Conservation (phyloP, 2,113 vertebrate genomes). For the Willisornis vidua region DNA sequence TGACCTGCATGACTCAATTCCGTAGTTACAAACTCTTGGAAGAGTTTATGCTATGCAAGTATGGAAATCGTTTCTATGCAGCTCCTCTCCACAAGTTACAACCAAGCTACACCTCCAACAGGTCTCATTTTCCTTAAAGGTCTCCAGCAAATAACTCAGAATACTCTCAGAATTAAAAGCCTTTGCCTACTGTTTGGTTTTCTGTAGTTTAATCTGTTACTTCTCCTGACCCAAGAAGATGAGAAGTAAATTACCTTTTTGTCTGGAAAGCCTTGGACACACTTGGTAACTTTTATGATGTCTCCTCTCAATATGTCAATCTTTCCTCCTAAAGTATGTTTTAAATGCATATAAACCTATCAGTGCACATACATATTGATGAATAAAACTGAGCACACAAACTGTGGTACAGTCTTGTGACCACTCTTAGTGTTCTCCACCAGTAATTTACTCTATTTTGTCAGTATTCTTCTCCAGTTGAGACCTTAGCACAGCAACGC, state of each 20-base stretch:
- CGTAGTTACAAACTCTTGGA: not conserved
- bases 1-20: not conserved
- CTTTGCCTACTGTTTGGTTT: not conserved
- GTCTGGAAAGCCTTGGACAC: not conserved
- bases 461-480: not conserved
- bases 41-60: not conserved
- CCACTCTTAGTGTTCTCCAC: not conserved
- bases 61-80: not conserved
- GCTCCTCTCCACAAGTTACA: not conserved
- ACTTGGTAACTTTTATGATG: not conserved
- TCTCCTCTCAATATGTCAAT: not conserved
- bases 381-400: not conserved
- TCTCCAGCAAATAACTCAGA: not conserved
- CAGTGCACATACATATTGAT: not conserved
- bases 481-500: not conserved
- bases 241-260: not conserved
- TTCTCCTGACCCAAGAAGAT: not conserved
- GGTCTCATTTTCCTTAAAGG: not conserved
- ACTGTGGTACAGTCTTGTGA: not conserved
- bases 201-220: not conserved
- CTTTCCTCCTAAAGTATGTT: not conserved
- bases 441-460: not conserved
- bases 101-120: not conserved
- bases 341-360: not conserved
- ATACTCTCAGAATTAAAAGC: not conserved